These are phyloP conservation scores for Zaprionus davidi DNA, from an alignment of 1,140 invertebrate genomes.

Conservation along the genomic window DNA sequence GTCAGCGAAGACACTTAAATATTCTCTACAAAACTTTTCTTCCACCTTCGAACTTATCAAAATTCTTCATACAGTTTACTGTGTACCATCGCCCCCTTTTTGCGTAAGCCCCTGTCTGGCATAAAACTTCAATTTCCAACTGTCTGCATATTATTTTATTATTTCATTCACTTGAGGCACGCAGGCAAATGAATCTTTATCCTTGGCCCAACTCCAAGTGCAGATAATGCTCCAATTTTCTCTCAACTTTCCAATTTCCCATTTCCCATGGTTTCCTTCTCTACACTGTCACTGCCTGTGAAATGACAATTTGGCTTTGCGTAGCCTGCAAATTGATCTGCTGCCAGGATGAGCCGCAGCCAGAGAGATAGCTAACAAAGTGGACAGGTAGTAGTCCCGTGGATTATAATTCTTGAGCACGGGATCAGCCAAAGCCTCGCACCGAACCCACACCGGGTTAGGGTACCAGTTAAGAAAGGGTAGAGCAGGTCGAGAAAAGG, in stretches of 20 bases:
- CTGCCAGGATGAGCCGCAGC: conserved; percentile 12
- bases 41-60: too few relatives aligned
- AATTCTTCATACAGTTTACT: too few relatives aligned
- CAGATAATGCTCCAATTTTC: not conserved
- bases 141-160: not conserved
- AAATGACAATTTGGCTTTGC: conserved; percentile 72
- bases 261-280: not conserved
- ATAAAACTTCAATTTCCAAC: not conserved
- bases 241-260: not conserved
- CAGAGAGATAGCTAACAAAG: conserved; percentile 39
- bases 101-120: not conserved
- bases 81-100: not conserved
- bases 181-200: not conserved
- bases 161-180: not conserved
- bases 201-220: not conserved
- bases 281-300: not conserved
- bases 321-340: conserved; percentile 59
- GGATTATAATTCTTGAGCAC: conserved; percentile 77
- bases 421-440: conserved; percentile 52
- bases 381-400: conserved; percentile 6
- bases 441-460: too few relatives aligned
- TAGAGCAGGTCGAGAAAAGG: conserved; percentile 32
- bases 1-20: too few relatives aligned
- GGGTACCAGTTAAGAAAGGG: not conserved
- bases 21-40: too few relatives aligned